Base-by-base conservation (phyloP, 2,888 invertebrate species). In the Tribolium freemani region DNA sequence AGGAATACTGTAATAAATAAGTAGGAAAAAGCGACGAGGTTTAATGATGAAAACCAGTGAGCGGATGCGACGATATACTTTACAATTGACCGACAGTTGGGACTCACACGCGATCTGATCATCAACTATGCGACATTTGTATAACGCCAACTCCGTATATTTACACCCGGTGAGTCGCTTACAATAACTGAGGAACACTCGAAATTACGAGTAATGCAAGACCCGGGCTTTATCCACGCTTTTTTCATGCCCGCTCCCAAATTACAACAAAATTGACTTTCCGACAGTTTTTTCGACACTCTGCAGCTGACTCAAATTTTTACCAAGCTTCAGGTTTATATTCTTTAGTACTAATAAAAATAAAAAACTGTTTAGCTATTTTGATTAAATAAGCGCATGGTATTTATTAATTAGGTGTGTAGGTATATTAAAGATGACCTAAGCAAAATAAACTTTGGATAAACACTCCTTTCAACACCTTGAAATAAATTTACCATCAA, bases 41-140 rank as follows among this genome's bases (percentile, higher is more conserved):
- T 78, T 78, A 79, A 80, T 79, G 80, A 80, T 79, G 78, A 80
- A 79, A 80, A 77, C 74, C 75, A 76, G 76, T 75, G 75, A 79
- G 77, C 80, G 80, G 80, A 80, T 80, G 78, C 78, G 68, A 78
- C 78, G 75, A 78, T 78, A 76, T 76, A 77, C 75, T 77, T 77
- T 75, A 77, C 77, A 80, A 78, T 79, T 77, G 77, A 75, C 78
- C 74, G 79, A 76, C 81, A 79, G 80, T 81, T 80, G 79, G 71
- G 72, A 57, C 72, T 60, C 58, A 69, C 82, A 82, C 81, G 82
- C 82, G 77, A 82, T 79, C 74, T 74, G 78, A 79, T 81, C 82
- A 82, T 82, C 81, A 82, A 80, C 81, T 77, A 79, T 72, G 77
- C 76, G 79, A 80, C 79, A 79, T 79, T 80, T 79, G 80, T 79